Evolutionary conservation across 2,888 invertebrate species (phyloP), one percentile per base, ranked within the genome.

Genomic region (Melanargia galathea): DNA sequence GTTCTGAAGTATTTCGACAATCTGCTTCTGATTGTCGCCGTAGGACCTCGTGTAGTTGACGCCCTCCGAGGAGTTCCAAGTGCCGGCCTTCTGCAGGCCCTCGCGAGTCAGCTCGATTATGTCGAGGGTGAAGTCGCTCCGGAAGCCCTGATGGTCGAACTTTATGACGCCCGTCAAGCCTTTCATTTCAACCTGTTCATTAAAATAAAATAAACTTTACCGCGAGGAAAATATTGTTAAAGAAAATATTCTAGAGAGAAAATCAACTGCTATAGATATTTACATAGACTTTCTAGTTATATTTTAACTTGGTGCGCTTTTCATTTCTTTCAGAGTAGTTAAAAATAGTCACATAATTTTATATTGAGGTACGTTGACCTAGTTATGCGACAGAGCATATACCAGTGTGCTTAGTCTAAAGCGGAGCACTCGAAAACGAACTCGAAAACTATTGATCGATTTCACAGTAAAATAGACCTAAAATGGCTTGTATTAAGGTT

Each of bases 121-220:
- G 81, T 98, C 98, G 72, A 99, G 92, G 69, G 95, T 94, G 81
- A 98, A 98, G 84, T 97, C 96, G 51, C 97, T 96, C 65, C 99
- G 93, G 86, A 97, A 97, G 60, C 99, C 98, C 90, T 97, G 96
- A 86, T 96, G 96, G 89, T 98, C 97, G 86, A 98, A 98, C 88
- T 97, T 97, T 76, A 98, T 97, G 63, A 95, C 94, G 69, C 98
- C 98, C 0, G 97, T 97, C 72, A 98, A 90, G n/a, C 98, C 98
- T 74, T 95, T 94, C 94, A 97, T 96, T 92, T 97, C 97, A 68
- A 97, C 95, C 97, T 97, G 85, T 72, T 78, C 68, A 78, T 80
- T 76, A 72, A 64, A 66, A 57, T 52, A 56, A 18, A 43, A 26
- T 8, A 43, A 8, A 43, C 16, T 16, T 40, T 40, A 40, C 16